Evolutionary conservation across 2,888 invertebrate species (phyloP), one percentile per base, ranked within the genome.

Genomic region (Thymelicus lineola): DNA sequence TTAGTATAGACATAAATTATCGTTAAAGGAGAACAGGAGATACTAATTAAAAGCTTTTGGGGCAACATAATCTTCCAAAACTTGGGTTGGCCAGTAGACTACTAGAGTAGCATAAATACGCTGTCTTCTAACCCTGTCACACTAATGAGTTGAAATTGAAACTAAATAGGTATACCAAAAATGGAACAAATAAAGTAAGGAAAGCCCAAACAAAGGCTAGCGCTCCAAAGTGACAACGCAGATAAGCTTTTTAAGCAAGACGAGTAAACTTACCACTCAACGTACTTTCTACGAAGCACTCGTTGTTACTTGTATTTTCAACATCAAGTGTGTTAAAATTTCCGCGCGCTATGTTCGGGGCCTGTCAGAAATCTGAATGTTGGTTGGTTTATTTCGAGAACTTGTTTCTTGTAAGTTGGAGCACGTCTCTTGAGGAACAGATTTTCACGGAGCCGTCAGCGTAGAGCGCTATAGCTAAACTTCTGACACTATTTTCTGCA

Each of bases 401-500:
- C 63, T 69, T 62, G 68, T 62, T 63, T 63, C 69, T 69, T 63
- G 50, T 62, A 20, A 65, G 59, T 71, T 72, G 36, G 55, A 36
- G 59, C 65, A n/a, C 45, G 76, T 80, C 82, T 78, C 80, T 71
- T 42, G 78, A 60, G 61, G 63, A 70, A 70, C 70, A 73, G 72
- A 74, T 72, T 73, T 72, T 73, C 74, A 50, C 60, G 45, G 59
- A 66, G 48, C 71, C 55, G 64, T 69, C 72, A 71, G 71, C 55
- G 72, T 59, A 50, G 65, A 72, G 74, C 72, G 67, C 61, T 48
- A 57, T 76, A 81, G 83, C 76, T 72, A 84, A 90, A 88, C 83
- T 89, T 88, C 79, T 80, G 83, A 82, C 85, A 84, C 84, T 85
- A 86, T 88, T 89, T 89, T 87, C 87, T 82, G 79, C 78, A 79